phyloP scores from a whole-genome alignment of 2,797 vertebrate genomes.

The Balearica regulorum region DNA sequence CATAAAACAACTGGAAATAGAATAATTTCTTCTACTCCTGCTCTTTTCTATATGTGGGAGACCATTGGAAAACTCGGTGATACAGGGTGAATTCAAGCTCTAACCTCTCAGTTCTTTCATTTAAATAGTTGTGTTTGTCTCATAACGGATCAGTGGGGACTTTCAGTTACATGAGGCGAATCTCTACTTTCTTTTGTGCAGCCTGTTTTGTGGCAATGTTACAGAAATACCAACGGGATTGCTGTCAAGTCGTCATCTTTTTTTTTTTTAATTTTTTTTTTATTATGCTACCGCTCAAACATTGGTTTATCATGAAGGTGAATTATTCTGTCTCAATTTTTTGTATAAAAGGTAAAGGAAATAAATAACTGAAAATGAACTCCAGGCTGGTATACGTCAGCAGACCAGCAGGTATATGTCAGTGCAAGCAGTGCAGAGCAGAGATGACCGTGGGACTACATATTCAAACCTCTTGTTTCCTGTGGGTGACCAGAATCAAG shows the following conservation, averaged over 20 bases:
- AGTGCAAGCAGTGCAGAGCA: not conserved
- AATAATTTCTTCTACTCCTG: not conserved
- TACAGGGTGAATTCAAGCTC: not conserved
- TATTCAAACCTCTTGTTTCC: not conserved
- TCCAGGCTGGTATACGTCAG: no score
- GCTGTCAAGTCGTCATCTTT: not conserved
- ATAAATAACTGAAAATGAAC: not conserved
- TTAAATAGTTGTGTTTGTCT: not conserved
- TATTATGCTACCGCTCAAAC: not conserved
- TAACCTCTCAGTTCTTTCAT: not conserved
- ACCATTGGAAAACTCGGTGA: not conserved
- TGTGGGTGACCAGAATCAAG: not conserved
- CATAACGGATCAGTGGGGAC: not conserved
- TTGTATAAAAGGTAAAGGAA: not conserved
- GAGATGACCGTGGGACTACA: fast-evolving
- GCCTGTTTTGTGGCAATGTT: not conserved
- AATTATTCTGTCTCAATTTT: not conserved
- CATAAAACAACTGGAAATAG: not conserved
- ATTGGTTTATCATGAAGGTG: not conserved
- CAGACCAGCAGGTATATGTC: not conserved
- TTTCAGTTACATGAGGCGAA: not conserved
- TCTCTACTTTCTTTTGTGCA: not conserved
- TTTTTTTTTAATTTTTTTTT: not conserved
- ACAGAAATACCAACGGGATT: not conserved
- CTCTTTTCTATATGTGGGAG: not conserved